Evolutionary conservation across 2,113 vertebrate genomes (phyloP).

Genomic region (Zosterops lateralis): DNA sequence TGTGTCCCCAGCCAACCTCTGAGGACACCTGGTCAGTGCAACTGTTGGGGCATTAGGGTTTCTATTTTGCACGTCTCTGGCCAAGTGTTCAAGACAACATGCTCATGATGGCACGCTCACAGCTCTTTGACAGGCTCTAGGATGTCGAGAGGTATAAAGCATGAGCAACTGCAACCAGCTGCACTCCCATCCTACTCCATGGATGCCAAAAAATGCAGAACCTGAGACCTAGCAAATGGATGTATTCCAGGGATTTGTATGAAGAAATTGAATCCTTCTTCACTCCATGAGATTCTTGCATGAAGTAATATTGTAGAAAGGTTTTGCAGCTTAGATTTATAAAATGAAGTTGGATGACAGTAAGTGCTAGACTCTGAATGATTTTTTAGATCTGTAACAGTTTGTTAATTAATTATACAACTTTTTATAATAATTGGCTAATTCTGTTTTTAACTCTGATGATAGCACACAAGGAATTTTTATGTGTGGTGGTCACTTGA

Average conservation of each 20-base stretch:
- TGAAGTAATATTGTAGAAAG: not conserved
- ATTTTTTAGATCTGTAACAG: not conserved
- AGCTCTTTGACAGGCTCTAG: not conserved
- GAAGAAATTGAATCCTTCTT: not conserved
- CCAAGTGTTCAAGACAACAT: not conserved
- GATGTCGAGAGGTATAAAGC: not conserved
- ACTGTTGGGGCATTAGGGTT: not conserved
- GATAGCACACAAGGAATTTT: not conserved
- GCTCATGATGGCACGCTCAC: not conserved
- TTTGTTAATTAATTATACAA: not conserved
- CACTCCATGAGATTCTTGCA: not conserved
- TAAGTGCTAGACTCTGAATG: not conserved
- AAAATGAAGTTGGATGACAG: not conserved
- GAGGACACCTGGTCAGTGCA: constrained; percentile 26
- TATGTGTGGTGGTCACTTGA: rapidly evolving
- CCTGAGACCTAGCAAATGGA: not conserved
- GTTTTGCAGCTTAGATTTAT: not conserved
- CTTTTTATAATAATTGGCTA: not conserved
- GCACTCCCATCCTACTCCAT: not conserved
- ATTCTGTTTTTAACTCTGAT: not conserved
- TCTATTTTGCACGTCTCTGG: not conserved
- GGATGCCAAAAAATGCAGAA: not conserved
- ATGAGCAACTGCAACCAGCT: not conserved
- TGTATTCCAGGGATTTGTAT: not conserved
- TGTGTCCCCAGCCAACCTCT: constrained; percentile 46